Conservation (phyloP, 2,113 vertebrate species). For the Protomyctophum bolini region DNA sequence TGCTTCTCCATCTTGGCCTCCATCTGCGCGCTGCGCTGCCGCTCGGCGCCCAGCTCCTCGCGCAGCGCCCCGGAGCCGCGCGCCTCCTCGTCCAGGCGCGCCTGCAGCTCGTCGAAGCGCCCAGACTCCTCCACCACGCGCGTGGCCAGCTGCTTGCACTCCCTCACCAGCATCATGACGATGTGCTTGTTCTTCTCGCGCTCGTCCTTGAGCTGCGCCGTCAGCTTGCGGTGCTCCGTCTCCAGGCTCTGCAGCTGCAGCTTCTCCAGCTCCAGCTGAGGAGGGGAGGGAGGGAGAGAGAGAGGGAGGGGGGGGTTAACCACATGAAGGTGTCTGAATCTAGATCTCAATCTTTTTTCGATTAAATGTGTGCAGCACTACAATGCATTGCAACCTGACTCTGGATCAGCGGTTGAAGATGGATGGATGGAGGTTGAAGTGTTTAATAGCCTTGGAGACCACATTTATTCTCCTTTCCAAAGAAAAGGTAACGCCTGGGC, state of each 20-base stretch:
- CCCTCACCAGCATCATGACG: slow-evolving; percentile 94
- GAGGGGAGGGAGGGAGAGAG: slow-evolving; percentile 32
- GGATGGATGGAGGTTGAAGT: no score
- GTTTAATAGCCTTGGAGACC: no score
- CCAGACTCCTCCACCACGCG: slow-evolving; percentile 91
- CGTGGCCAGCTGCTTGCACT: slow-evolving; percentile 93
- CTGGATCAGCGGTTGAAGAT: no score
- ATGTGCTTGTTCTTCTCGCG: slow-evolving; percentile 95
- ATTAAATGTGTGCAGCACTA: no score
- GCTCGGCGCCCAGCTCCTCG: slow-evolving; percentile 86
- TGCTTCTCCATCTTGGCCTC: slow-evolving; percentile 95
- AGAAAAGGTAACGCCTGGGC: no score
- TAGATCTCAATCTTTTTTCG: no score
- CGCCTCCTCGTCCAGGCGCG: slow-evolving; percentile 88
- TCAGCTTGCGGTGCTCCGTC: slow-evolving; percentile 91
- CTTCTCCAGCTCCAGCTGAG: slow-evolving; percentile 95
- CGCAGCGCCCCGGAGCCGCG: slow-evolving; percentile 81
- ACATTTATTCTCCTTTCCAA: no score
- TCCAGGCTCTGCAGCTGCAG: slow-evolving; percentile 91
- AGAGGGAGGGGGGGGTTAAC: slow-evolving; percentile 6
- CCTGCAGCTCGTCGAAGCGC: slow-evolving; percentile 87
- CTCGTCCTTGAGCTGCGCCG: slow-evolving; percentile 91
- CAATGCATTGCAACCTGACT: no score
- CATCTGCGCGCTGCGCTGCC: slow-evolving; percentile 85
- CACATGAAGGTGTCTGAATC: no score